A percentile compares a stretch with the other conserved stretches of the same genome.
Evolutionary conservation across 2,888 invertebrate species (phyloP).

Genomic region (Cancer borealis): DNA sequence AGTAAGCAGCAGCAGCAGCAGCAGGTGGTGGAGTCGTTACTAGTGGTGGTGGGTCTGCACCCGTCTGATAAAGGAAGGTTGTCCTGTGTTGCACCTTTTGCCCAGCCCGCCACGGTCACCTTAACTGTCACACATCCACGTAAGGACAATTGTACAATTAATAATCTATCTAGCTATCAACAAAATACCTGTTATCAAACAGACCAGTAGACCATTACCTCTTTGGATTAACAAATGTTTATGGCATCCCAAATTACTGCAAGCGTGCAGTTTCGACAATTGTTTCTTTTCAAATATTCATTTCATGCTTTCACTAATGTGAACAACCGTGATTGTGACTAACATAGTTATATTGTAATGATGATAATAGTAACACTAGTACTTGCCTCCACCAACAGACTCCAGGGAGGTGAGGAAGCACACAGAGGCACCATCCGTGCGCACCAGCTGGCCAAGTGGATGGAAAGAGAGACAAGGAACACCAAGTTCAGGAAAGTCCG

Average conservation of each 20-base stretch:
- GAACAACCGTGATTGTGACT: too few relatives aligned
- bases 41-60: constrained; percentile 53
- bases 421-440: background rate
- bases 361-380: background rate
- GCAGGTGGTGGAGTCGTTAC: constrained; percentile 26
- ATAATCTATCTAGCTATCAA: background rate
- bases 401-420: background rate
- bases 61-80: constrained; percentile 5
- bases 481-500: background rate
- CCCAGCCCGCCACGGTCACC: background rate
- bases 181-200: background rate
- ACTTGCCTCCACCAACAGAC: background rate
- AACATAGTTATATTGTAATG: background rate
- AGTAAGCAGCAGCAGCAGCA: background rate
- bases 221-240: background rate
- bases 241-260: too few relatives aligned
- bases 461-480: background rate
- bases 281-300: too few relatives aligned
- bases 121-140: constrained; percentile 33
- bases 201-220: background rate
- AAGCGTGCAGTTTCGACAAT: too few relatives aligned
- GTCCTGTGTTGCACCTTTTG: background rate
- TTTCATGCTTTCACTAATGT: too few relatives aligned
- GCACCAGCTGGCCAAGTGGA: background rate
- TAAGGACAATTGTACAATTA: background rate